Percentiles rank a stretch among this genome's conserved stretches.
These are phyloP conservation scores for Calonectris borealis DNA, from an alignment of 2,113 vertebrate genomes.

Conservation along the genomic window DNA sequence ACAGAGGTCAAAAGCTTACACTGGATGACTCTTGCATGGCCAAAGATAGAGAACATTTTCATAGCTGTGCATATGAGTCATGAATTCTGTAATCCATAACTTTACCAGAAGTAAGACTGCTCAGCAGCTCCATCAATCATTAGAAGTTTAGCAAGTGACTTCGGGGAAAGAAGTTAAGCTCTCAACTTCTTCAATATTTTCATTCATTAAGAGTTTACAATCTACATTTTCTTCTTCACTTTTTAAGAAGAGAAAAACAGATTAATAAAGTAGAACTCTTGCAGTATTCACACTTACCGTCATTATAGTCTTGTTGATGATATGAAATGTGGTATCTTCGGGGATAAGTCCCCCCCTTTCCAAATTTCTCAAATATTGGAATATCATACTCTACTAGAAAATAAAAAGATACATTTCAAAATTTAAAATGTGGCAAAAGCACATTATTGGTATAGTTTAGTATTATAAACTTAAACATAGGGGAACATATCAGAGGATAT, in stretches of 20 bases:
- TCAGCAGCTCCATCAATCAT: neutral
- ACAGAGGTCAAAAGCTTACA: neutral
- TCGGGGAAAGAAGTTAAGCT: neutral
- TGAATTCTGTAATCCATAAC: neutral
- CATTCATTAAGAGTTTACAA: neutral
- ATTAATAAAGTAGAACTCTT: neutral
- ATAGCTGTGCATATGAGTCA: neutral
- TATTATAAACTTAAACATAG: neutral
- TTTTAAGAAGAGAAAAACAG: neutral
- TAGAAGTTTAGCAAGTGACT: neutral
- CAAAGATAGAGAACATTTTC: neutral
- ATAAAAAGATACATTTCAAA: neutral
- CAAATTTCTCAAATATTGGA: conserved; percentile 95
- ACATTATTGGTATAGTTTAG: neutral
- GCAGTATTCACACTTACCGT: conserved; percentile 76
- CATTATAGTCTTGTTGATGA: conserved; percentile 93
- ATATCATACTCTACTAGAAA: conserved; percentile 88
- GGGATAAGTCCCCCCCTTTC: conserved; percentile 96
- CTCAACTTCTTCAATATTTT: neutral
- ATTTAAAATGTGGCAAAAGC: neutral
- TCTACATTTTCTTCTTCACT: neutral
- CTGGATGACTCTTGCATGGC: neutral
- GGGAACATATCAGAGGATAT: neutral
- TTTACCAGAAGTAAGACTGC: neutral
- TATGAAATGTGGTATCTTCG: conserved; percentile 92